phyloP scores from a whole-genome alignment of 2,888 invertebrate genomes.

The Sericinus montela region DNA sequence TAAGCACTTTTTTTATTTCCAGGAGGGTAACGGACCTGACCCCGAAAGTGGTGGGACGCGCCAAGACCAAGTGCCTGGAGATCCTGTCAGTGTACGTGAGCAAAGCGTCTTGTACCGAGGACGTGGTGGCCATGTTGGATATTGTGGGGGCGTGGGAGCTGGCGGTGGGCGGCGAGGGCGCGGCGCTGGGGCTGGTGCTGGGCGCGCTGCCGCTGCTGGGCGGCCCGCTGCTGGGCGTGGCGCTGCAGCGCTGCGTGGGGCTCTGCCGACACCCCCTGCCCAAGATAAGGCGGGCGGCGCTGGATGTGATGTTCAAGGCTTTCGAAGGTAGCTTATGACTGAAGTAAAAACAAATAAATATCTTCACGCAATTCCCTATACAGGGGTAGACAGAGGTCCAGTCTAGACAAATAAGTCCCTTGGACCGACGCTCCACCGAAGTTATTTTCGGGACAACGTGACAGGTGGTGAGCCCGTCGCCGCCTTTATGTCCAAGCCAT shows the following conservation, averaged over 20 bases:
- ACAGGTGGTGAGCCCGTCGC: too few relatives aligned
- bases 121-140: conserved; percentile 32
- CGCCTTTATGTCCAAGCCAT: too few relatives aligned
- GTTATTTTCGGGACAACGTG: too few relatives aligned
- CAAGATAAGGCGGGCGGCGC: conserved; percentile 29
- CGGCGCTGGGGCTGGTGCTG: conserved; percentile 27
- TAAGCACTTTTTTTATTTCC: conserved; percentile 17
- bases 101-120: conserved; percentile 15
- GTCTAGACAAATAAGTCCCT: too few relatives aligned
- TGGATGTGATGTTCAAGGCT: conserved; percentile 31
- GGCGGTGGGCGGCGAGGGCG: conserved; percentile 17
- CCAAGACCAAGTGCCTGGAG: conserved; percentile 41
- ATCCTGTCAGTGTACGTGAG: conserved; percentile 40
- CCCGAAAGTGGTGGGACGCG: conserved; percentile 27
- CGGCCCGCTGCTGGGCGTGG: conserved; percentile 21
- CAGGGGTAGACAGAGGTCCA: too few relatives aligned
- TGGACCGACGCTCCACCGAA: too few relatives aligned
- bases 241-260: conserved; percentile 22
- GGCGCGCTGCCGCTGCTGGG: conserved; percentile 30
- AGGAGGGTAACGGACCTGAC: conserved; percentile 35
- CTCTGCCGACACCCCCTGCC: conserved; percentile 19
- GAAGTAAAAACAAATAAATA: too few relatives aligned
- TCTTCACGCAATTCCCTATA: too few relatives aligned
- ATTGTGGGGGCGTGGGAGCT: conserved; percentile 27
- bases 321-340: conserved; percentile 33